Conservation (phyloP, 2,113 vertebrate species). For the Verasper variegatus region DNA sequence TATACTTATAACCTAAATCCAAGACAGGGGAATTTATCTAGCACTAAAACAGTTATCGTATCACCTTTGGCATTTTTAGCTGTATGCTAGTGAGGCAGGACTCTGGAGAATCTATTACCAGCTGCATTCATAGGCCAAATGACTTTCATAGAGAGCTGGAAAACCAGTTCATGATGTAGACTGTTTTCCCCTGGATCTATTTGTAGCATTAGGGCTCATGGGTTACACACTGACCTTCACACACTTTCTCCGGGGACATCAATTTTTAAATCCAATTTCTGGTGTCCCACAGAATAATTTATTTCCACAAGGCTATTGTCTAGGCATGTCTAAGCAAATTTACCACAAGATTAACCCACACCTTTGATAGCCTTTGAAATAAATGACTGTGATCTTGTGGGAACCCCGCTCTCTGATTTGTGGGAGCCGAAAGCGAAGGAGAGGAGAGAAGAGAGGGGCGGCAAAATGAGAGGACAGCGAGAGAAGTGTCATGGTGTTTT, state of each 20-base stretch:
- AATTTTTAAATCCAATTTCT: slow-evolving; percentile 74
- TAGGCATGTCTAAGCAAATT: slow-evolving; percentile 45
- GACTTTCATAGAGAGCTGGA: slow-evolving; percentile 30
- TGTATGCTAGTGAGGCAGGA: background rate
- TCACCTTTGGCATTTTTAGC: too few species aligned
- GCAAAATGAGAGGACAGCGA: background rate
- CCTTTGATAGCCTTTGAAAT: slow-evolving; percentile 49
- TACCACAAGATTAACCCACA: slow-evolving; percentile 51
- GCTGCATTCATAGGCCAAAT: slow-evolving; percentile 39
- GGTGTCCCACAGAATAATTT: slow-evolving; percentile 47
- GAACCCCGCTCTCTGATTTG: background rate
- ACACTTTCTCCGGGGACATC: slow-evolving; percentile 49
- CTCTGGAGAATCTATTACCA: slow-evolving; percentile 55
- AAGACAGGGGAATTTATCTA: too few species aligned
- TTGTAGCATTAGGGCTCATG: slow-evolving; percentile 31
- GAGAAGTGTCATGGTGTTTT: background rate
- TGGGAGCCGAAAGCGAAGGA: background rate
- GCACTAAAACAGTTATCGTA: too few species aligned
- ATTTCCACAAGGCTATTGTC: slow-evolving; percentile 45
- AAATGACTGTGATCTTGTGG: slow-evolving; percentile 8
- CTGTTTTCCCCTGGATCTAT: slow-evolving; percentile 43
- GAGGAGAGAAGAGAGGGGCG: background rate
- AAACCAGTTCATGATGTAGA: slow-evolving; percentile 49
- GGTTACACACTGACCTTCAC: slow-evolving; percentile 64
- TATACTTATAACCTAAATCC: too few species aligned